Base-by-base conservation (phyloP, 2,888 invertebrate genomes). In the Sylvicola cinctus region DNA sequence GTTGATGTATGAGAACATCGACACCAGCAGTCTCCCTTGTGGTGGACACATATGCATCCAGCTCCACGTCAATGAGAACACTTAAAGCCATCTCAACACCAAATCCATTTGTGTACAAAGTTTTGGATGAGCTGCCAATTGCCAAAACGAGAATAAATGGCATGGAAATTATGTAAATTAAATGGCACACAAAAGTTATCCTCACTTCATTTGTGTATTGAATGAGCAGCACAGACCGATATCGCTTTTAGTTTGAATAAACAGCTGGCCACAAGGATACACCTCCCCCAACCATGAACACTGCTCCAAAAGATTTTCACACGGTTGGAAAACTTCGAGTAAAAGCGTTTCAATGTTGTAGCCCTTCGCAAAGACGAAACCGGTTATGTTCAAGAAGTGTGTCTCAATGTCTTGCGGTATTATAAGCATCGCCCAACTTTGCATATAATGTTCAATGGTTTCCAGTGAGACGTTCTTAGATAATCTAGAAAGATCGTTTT, bases 201-300 rank as follows among this genome's bases (percentile, higher is more conserved):
- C 37, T 33, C 11, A 39, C 15, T 2, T 43, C 49, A n/a, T n/a
- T 29, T 51, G 50, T 32, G 49, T 51, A 41, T 53, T 55, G 31
- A 54, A 54, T 3, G 49, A 43, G 32, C 54, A 53, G 31, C 54
- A 54, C 34, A 47, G 52, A n/a, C 54, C 54, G 25, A 49, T 45
- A 10, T 39, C 44, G 16, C 50, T 44, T 33, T 49, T 50, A 3
- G 46, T 45, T 0, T 44, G 41, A 20, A 48, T 47, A 39, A 53
- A 54, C 10, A 52, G 43, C 31, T 46, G 43, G 6, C 36, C 36
- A 34, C 53, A 54, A 14, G 51, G 45, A 32, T 46, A 42, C 16
- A 42, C 14, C 26, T 39, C 41, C 14, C 40, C 51, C 3, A 47
- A 34, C 53, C 54, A 54, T 4, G 38, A 33, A 37, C 53, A 54